Base-by-base conservation (phyloP, 1,140 invertebrate species). In the Pseudomyrmex concolor region DNA sequence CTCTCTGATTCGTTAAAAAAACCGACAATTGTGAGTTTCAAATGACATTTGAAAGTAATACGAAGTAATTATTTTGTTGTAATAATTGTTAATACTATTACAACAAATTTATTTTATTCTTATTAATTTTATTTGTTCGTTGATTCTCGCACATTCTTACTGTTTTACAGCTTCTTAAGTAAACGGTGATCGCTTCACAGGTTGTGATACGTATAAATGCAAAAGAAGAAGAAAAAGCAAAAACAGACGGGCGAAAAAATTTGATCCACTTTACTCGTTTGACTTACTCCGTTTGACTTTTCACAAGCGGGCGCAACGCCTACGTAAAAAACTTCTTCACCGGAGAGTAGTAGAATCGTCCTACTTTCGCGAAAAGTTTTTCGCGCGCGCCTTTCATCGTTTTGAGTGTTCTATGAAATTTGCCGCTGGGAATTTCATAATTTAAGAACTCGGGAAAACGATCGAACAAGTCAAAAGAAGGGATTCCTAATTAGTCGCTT, bases 351-450 rank as follows among this genome's bases (percentile, higher is more conserved):
- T 74, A 62, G 15, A 77, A 67, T 54, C 25, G 50, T 67, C 74
- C 74, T 67, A 77, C 73, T 77, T 77, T 77, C 5, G 63, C 9
- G 0, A 15, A 68, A 57, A 63, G 67, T 76, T 43, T 71, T 74
- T 64, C 25, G 43, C 10, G 1, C 19, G 48, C 1, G 22, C 50
- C 25, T 45, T 12, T 57, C 17, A 25, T 67, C 34, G 34, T 34
- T 34, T 34, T 77, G 43, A 77, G 50, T 17, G 45, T 45, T 13
- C 51, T 59, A 68, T 19, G 15, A 68, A 68, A 57, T 68, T 34
- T 68, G 63, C 64, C 34, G 63, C 43, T 15, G 34, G 34, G 9
- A 10, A 68, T 59, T 43, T 68, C 15, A 68, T 19, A 68, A 48
- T 78, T 78, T 43, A 78, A 68, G 34, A 57, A 59, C 17, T 68